phyloP scores from a whole-genome alignment of 2,888 invertebrate genomes.

The Periphyllus acericola region DNA sequence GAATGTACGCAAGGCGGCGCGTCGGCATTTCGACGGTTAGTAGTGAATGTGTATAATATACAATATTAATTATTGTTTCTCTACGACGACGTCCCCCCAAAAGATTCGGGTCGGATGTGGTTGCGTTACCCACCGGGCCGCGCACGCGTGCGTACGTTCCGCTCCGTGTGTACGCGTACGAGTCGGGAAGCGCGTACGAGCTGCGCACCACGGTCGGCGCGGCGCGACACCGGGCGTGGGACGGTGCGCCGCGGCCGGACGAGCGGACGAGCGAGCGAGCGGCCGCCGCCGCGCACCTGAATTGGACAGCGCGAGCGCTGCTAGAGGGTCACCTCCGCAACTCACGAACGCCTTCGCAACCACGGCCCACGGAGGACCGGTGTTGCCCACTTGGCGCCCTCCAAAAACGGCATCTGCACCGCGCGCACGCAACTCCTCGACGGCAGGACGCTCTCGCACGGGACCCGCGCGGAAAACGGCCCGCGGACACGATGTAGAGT shows the following conservation, averaged over 20 bases:
- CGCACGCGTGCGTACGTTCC: neutral
- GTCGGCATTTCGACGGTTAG: neutral
- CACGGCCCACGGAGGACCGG: constrained; percentile 54
- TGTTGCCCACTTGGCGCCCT: constrained; percentile 62
- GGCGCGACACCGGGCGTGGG: neutral
- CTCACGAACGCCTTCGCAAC: constrained; percentile 44
- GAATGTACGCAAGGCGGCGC: neutral
- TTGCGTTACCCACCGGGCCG: too few relatives aligned
- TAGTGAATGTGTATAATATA: too few relatives aligned
- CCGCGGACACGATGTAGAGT: constrained; percentile 33
- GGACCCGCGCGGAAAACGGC: constrained; percentile 32
- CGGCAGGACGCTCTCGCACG: neutral
- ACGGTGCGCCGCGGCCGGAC: neutral
- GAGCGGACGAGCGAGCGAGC: neutral
- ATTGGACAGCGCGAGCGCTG: neutral
- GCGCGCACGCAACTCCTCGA: neutral
- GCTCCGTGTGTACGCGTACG: neutral
- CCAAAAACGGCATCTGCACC: constrained; percentile 57
- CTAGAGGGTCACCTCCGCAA: constrained; percentile 47
- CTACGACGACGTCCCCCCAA: neutral
- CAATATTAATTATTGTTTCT: too few relatives aligned
- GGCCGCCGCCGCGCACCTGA: constrained; percentile 17
- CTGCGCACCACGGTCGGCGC: neutral
- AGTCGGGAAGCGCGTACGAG: neutral
- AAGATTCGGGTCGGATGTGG: neutral